A percentile compares a stretch with the other conserved stretches of the same genome.
Evolutionary conservation across 2,113 vertebrate species (phyloP).

Genomic region (Ranitomeya variabilis): DNA sequence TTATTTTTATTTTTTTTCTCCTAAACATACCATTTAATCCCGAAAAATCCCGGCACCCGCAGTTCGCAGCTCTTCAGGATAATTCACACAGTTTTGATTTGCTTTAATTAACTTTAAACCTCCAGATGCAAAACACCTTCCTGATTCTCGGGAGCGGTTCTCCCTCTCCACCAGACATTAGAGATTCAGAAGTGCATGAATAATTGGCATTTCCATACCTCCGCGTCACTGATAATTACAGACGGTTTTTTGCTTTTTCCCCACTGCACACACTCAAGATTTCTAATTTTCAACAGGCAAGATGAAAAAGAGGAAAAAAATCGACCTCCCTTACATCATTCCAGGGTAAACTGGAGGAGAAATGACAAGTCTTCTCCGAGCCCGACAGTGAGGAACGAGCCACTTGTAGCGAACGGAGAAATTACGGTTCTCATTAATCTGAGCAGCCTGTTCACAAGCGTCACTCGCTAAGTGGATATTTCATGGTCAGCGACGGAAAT

Average conservation of each 20-base stretch:
- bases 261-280: background rate
- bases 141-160: constrained; percentile 15
- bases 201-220: constrained; percentile 53
- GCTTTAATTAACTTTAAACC: constrained; percentile 39
- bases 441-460: constrained; percentile 22
- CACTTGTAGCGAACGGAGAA: background rate
- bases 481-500: constrained; percentile 2
- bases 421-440: constrained; percentile 44
- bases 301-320: constrained; percentile 5
- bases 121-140: constrained; percentile 37
- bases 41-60: background rate
- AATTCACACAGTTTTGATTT: constrained; percentile 25
- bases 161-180: constrained; percentile 39
- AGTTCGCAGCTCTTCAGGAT: background rate
- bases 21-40: no score
- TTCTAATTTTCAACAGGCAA: background rate
- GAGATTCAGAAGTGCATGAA: background rate
- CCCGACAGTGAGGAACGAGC: background rate
- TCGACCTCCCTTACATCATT: background rate
- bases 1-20: no score
- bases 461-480: constrained; percentile 39
- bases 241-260: constrained; percentile 6
- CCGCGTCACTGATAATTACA: constrained; percentile 26
- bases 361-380: background rate
- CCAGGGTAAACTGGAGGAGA: background rate